A percentile compares a stretch with the other conserved stretches of the same genome.
These are phyloP conservation scores for Yponomeuta cagnagella DNA, from an alignment of 2,888 invertebrate species.

Conservation along the genomic window DNA sequence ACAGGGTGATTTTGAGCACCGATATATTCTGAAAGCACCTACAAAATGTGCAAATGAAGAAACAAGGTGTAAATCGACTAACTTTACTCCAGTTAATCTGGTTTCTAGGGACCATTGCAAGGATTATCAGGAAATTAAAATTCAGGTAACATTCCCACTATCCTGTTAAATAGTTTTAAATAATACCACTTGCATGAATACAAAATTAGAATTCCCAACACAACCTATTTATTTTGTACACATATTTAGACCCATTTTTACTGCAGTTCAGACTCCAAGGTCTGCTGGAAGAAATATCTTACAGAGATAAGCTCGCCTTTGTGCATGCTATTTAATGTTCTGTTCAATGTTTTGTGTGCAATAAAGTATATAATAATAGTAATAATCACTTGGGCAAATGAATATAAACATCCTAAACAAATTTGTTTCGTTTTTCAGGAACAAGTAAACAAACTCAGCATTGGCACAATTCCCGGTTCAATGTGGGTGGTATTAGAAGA, in stretches of 20 bases:
- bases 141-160: slow-evolving; percentile 73
- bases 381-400: too few relatives aligned
- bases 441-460: slow-evolving; percentile 81
- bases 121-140: slow-evolving; percentile 91
- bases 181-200: too few relatives aligned
- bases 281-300: too few relatives aligned
- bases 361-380: too few relatives aligned
- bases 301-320: too few relatives aligned
- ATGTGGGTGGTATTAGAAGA: slow-evolving; percentile 88
- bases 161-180: not conserved
- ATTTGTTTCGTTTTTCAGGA: slow-evolving; percentile 71
- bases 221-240: too few relatives aligned
- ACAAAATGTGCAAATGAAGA: slow-evolving; percentile 72
- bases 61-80: slow-evolving; percentile 70
- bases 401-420: too few relatives aligned
- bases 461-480: slow-evolving; percentile 84
- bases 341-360: too few relatives aligned
- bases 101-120: slow-evolving; percentile 80
- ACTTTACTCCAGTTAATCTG: slow-evolving; percentile 68
- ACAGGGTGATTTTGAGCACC: slow-evolving; percentile 82
- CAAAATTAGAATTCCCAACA: too few relatives aligned
- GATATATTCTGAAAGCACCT: slow-evolving; percentile 76
- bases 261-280: too few relatives aligned
- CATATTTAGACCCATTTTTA: too few relatives aligned
- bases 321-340: too few relatives aligned